Base-by-base conservation (phyloP, 2,113 vertebrate genomes). In the Typhlomys cinereus region DNA sequence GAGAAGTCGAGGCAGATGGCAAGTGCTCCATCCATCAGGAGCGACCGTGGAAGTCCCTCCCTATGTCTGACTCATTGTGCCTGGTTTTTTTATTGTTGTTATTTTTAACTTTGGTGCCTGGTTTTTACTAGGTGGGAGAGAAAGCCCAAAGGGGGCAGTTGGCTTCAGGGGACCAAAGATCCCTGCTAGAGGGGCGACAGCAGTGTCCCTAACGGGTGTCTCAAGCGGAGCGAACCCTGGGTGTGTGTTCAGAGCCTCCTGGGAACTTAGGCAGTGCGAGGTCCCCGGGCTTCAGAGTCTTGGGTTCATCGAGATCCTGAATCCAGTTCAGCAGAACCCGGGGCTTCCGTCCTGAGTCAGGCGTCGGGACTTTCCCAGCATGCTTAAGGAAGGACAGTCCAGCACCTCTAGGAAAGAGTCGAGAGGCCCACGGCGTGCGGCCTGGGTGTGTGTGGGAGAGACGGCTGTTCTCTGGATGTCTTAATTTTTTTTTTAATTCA, bases 391-490 rank as follows among this genome's bases (percentile, higher is more conserved):
- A 54, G 66, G 41, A 1, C 3, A 1, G 59, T n/a, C 2, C 12
- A 4, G 1, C 17, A 7, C 61, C 18, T 54, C 14, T 2, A 2
- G 21, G 54, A 46, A 3, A 25, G 15, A 44, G 41, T 17, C 1
- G 20, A 34, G 29, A 7, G 14, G 36, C 39, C 46, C 9, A 10
- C 15, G 15, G n/a, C 36, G 0, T 23, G 3, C 10, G 89, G 25
- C 15, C 17, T 6, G 46, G 25, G 54, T 78, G 69, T 83, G 39
- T 21, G 11, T 2, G 10, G 67, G 46, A 4, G 12, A 12, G 54
- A 17, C 3, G 0, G 50, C n/a, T 36, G 17, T 48, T 61, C 14
- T 2, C 0, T 0, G 20, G 36, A 14, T 14, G 0, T 8, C 21
- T 18, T 44, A n/a, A n/a, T n/a, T n/a, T n/a, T n/a, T n/a, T n/a